Conservation (phyloP, 2,797 vertebrate genomes). For the Mormyrus proboscirostris region DNA sequence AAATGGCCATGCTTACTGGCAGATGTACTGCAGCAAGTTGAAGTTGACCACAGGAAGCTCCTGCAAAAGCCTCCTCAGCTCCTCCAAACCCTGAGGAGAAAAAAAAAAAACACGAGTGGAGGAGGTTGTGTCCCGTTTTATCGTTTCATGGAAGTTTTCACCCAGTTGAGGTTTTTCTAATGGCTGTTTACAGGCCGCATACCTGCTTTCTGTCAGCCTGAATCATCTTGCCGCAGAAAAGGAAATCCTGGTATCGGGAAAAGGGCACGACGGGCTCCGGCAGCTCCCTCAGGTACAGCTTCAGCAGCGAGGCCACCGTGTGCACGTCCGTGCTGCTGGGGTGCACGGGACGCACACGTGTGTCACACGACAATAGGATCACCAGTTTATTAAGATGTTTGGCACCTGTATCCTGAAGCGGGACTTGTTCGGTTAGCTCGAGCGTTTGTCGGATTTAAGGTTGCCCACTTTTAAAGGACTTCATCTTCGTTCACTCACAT, state of each 20-base stretch:
- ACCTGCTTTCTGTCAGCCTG: slow-evolving; percentile 51
- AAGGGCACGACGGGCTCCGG: slow-evolving; percentile 69
- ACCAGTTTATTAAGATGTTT: neutral
- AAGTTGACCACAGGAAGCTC: slow-evolving; percentile 67
- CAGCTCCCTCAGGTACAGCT: slow-evolving; percentile 68
- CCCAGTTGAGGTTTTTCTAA: neutral
- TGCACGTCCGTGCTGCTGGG: slow-evolving; percentile 68
- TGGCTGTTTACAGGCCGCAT: neutral
- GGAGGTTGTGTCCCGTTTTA: neutral
- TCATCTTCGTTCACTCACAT: neutral
- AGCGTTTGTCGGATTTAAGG: neutral
- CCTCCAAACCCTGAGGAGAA: slow-evolving; percentile 49
- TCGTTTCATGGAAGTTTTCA: neutral
- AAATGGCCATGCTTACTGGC: slow-evolving; percentile 51
- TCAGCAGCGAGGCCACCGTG: slow-evolving; percentile 69
- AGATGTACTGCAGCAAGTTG: slow-evolving; percentile 66
- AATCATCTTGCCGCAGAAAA: slow-evolving; percentile 58
- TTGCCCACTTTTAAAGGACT: neutral
- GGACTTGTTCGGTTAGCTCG: neutral
- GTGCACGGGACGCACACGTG: neutral
- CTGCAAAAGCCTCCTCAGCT: slow-evolving; percentile 58
- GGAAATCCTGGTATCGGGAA: slow-evolving; percentile 59
- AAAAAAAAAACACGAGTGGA: neutral
- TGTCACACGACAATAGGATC: neutral
- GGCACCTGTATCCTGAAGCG: neutral